Evolutionary conservation across 2,888 invertebrate species (phyloP).

Genomic region (Xylota segnis): DNA sequence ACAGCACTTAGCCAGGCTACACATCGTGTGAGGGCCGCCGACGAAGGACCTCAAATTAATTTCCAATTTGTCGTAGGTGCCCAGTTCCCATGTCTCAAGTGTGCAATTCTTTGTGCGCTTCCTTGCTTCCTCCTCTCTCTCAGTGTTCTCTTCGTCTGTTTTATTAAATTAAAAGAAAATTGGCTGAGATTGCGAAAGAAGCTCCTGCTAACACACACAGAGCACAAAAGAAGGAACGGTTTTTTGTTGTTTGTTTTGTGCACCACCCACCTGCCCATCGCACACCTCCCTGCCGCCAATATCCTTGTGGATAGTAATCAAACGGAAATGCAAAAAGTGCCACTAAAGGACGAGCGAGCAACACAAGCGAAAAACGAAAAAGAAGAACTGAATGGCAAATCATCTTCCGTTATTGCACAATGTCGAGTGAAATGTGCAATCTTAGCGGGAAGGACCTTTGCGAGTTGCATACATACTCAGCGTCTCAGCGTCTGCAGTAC

Average conservation of each 20-base stretch:
- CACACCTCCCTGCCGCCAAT: conserved; percentile 32
- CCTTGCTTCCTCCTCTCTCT: conserved; percentile 23
- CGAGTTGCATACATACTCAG: background rate
- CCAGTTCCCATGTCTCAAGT: conserved; percentile 49
- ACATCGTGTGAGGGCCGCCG: conserved; percentile 57
- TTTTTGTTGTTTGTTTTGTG: conserved; percentile 65
- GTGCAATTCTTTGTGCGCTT: conserved; percentile 16
- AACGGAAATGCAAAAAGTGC: conserved; percentile 68
- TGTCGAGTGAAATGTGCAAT: conserved; percentile 33
- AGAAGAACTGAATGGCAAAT: conserved; percentile 58
- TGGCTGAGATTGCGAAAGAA: conserved; percentile 75
- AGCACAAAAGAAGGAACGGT: conserved; percentile 43
- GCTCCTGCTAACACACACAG: conserved; percentile 12
- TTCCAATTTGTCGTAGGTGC: conserved; percentile 71
- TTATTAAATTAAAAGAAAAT: conserved; percentile 77
- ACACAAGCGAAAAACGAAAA: background rate
- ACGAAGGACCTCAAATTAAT: conserved; percentile 71
- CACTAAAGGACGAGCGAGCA: conserved; percentile 40
- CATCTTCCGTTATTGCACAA: conserved; percentile 53
- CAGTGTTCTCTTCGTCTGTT: conserved; percentile 58
- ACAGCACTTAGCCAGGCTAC: conserved; percentile 52
- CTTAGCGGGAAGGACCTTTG: background rate
- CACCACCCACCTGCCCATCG: conserved; percentile 31
- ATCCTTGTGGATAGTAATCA: conserved; percentile 66
- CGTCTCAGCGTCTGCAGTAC: background rate